Evolutionary conservation across 1,140 invertebrate genomes (phyloP).

Genomic region (Phocides pigmalion): DNA sequence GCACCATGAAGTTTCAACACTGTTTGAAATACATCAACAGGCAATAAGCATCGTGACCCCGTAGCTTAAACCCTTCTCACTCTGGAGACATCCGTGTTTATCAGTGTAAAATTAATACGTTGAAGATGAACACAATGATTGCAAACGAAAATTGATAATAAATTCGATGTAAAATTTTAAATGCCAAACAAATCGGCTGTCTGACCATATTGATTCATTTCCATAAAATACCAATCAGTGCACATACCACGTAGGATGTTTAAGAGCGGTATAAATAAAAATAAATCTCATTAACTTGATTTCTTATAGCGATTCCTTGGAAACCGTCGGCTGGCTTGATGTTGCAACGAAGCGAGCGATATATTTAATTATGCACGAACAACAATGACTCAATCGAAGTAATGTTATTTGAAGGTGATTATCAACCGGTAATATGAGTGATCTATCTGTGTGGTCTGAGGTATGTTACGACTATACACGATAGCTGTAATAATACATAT

Average conservation of each 20-base stretch:
- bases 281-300: slow-evolving; percentile 39
- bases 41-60: too few species aligned
- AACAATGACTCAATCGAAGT: slow-evolving; percentile 37
- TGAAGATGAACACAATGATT: too few species aligned
- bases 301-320: slow-evolving; percentile 39
- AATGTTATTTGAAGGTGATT: slow-evolving; percentile 73
- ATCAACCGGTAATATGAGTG: slow-evolving; percentile 23
- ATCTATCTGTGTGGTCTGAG: slow-evolving; percentile 48
- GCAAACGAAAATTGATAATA: too few species aligned
- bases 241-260: slow-evolving; percentile 18
- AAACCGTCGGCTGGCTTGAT: slow-evolving; percentile 40
- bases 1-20: too few species aligned
- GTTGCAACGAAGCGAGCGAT: slow-evolving; percentile 29
- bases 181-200: neutral
- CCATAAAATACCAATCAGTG: slow-evolving; percentile 17
- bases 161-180: too few species aligned
- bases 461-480: neutral
- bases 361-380: slow-evolving; percentile 31
- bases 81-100: too few species aligned
- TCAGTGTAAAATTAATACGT: too few species aligned
- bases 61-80: too few species aligned
- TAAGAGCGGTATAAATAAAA: slow-evolving; percentile 28
- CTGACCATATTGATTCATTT: neutral
- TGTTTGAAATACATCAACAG: too few species aligned
- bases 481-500: neutral